A percentile compares a stretch with the other conserved stretches of the same genome.
These are phyloP conservation scores for Cettia cetti DNA, from an alignment of 2,113 vertebrate species.

Conservation along the genomic window DNA sequence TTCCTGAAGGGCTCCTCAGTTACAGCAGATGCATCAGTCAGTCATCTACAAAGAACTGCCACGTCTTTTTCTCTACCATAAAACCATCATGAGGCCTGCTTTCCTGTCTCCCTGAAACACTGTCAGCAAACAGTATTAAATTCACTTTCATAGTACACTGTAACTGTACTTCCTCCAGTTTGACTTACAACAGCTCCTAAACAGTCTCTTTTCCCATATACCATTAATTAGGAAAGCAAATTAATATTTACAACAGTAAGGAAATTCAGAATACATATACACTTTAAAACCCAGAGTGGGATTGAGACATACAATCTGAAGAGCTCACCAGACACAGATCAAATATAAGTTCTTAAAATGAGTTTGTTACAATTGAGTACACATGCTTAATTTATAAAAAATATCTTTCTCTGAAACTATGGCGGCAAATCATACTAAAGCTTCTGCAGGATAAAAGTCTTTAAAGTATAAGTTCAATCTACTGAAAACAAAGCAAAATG, in stretches of 20 bases:
- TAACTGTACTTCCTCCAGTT: neutral
- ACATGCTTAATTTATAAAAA: neutral
- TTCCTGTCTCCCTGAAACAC: neutral
- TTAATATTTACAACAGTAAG: neutral
- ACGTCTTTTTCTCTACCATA: neutral
- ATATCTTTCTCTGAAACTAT: neutral
- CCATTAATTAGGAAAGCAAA: neutral
- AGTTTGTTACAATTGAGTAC: neutral
- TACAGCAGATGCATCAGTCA: neutral
- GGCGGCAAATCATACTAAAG: neutral
- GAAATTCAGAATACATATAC: neutral
- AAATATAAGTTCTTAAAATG: accelerated
- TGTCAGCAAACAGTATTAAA: neutral
- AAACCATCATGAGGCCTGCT: neutral
- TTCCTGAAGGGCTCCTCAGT: neutral
- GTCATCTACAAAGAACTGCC: neutral
- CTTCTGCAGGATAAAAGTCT: neutral
- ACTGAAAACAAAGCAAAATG: neutral
- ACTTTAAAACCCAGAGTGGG: neutral
- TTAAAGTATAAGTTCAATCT: neutral
- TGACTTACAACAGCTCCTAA: neutral
- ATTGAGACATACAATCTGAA: neutral
- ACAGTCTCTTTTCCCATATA: neutral
- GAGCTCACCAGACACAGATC: neutral
- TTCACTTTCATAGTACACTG: neutral